phyloP scores from a whole-genome alignment of 2,797 vertebrate species.

The Pseudochirops cupreus region DNA sequence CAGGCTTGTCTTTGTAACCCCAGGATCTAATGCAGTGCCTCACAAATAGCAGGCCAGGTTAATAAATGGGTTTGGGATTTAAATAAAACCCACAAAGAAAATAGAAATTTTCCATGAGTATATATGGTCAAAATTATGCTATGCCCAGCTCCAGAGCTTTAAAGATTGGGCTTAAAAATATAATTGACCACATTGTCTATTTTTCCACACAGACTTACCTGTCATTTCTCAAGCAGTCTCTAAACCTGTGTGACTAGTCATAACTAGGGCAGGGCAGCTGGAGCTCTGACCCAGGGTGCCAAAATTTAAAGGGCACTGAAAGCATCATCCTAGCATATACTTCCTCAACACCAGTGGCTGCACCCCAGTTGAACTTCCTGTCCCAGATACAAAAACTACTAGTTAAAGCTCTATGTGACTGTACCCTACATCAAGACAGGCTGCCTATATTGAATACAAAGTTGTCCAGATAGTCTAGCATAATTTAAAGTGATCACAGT shows the following conservation, averaged over 20 bases:
- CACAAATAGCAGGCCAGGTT: not conserved
- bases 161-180: constrained; percentile 33
- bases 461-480: not conserved
- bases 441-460: not conserved
- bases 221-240: constrained; percentile 27
- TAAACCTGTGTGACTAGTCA: constrained; percentile 12
- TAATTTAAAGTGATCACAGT: not conserved
- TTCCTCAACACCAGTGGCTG: not conserved
- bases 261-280: constrained; percentile 6
- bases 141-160: constrained; percentile 15
- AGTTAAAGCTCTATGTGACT: constrained; percentile 39
- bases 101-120: constrained; percentile 52
- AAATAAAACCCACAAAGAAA: constrained; percentile 17
- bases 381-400: not conserved
- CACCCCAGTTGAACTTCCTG: not conserved
- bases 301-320: constrained; percentile 33
- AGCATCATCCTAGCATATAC: constrained; percentile 14
- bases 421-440: not conserved
- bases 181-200: constrained; percentile 1
- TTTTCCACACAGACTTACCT: not conserved
- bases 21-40: not conserved
- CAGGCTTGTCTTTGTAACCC: too few relatives aligned
- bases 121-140: constrained; percentile 40
- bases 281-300: not conserved
- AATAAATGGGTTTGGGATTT: not conserved